phyloP scores from a whole-genome alignment of 2,797 vertebrate species.

The Alosa sapidissima region DNA sequence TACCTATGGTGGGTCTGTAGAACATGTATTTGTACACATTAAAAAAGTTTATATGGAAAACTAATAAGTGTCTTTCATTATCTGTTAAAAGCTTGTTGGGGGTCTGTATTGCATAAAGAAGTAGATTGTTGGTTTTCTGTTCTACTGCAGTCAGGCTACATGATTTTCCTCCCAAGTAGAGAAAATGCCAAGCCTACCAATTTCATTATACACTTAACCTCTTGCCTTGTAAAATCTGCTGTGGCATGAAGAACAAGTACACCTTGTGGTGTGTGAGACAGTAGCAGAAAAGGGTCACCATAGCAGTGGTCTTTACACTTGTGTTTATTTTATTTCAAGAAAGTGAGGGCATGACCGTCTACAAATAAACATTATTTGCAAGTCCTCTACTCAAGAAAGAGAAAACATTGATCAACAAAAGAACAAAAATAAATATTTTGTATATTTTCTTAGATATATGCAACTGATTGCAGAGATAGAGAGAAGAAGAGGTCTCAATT shows the following conservation, averaged over 20 bases:
- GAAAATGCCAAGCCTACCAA: background rate
- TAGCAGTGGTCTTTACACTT: slow-evolving; percentile 48
- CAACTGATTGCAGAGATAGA: slow-evolving; percentile 60
- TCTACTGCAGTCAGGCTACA: background rate
- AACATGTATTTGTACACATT: slow-evolving; percentile 16
- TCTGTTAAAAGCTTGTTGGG: background rate
- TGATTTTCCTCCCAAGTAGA: background rate
- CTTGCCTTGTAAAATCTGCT: background rate
- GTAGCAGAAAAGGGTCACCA: background rate
- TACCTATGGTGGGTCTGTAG: slow-evolving; percentile 23
- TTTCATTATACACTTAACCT: background rate
- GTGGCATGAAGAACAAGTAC: background rate
- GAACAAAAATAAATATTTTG: slow-evolving; percentile 59
- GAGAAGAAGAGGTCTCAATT: slow-evolving; percentile 49
- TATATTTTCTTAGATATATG: slow-evolving; percentile 60
- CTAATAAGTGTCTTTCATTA: background rate
- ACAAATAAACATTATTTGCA: slow-evolving; percentile 57
- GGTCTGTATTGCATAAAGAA: background rate
- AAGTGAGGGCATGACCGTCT: slow-evolving; percentile 55
- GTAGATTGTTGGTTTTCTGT: background rate
- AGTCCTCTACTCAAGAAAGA: slow-evolving; percentile 54
- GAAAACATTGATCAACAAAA: slow-evolving; percentile 54
- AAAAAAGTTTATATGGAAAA: slow-evolving; percentile 16
- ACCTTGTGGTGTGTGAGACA: background rate
- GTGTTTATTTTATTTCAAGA: slow-evolving; percentile 55